These are phyloP conservation scores for Apis cerana DNA, from an alignment of 1,140 invertebrate species.

Conservation along the genomic window DNA sequence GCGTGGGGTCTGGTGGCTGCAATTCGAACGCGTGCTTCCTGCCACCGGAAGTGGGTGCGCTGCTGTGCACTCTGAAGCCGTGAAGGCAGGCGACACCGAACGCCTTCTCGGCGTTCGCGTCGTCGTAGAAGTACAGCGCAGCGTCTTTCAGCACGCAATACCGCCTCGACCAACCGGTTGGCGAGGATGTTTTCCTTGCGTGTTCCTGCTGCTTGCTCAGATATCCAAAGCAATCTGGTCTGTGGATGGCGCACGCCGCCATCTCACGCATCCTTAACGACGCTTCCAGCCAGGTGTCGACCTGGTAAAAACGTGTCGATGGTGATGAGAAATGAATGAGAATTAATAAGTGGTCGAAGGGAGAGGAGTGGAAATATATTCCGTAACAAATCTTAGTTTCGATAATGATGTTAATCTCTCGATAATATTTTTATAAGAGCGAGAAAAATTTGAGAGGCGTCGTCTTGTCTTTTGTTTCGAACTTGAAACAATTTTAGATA, in stretches of 20 bases:
- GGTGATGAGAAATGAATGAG: too few species aligned
- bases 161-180: constrained; percentile 89
- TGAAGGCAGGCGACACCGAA: constrained; percentile 96
- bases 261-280: constrained; percentile 86
- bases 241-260: constrained; percentile 86
- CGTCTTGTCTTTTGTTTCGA: too few species aligned
- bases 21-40: constrained; percentile 96
- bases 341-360: too few species aligned
- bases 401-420: too few species aligned
- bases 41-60: constrained; percentile 85
- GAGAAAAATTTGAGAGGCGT: too few species aligned
- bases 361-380: too few species aligned
- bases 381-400: too few species aligned
- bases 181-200: constrained; percentile 86
- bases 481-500: too few species aligned
- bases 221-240: constrained; percentile 95
- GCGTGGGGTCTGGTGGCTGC: constrained; percentile 91
- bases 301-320: constrained; percentile 80
- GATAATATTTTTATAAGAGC: too few species aligned
- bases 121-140: constrained; percentile 96
- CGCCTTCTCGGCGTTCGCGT: constrained; percentile 91
- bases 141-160: constrained; percentile 98
- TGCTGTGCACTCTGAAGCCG: constrained; percentile 94
- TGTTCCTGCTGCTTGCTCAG: constrained; percentile 88
- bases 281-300: constrained; percentile 89